Evolutionary conservation across 1,140 invertebrate species (phyloP).

Genomic region (Cyphomyrmex costatus): DNA sequence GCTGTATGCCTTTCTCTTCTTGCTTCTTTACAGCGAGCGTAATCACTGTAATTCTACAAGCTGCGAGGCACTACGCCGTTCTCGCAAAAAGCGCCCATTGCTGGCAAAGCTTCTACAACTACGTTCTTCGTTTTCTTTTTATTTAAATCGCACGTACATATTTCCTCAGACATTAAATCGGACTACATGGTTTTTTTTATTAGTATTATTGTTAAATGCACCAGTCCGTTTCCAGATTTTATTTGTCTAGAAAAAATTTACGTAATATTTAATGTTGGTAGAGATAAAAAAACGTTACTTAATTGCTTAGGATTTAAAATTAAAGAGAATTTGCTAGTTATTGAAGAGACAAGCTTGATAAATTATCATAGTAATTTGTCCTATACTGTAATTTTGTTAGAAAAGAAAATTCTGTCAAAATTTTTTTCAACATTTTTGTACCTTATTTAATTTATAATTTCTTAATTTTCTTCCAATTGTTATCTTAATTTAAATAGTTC

Average conservation of each 20-base stretch:
- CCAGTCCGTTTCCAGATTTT: not conserved
- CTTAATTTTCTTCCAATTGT: not conserved
- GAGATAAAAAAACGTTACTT: no score
- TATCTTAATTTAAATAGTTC: slow-evolving; percentile 30
- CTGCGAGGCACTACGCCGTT: slow-evolving; percentile 29
- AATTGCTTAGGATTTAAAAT: not conserved
- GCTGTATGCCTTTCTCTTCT: slow-evolving; percentile 47
- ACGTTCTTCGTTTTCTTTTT: not conserved
- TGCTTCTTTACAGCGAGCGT: slow-evolving; percentile 55
- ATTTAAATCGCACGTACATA: slow-evolving; percentile 23
- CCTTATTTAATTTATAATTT: slow-evolving; percentile 2
- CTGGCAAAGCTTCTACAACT: slow-evolving; percentile 17
- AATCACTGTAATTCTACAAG: slow-evolving; percentile 58
- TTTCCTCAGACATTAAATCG: slow-evolving; percentile 33
- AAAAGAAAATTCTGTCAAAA: no score
- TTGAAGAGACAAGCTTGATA: not conserved
- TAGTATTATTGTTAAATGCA: not conserved
- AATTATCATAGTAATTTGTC: not conserved
- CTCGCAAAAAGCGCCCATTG: slow-evolving; percentile 39
- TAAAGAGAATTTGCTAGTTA: not conserved
- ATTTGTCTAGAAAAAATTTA: not conserved
- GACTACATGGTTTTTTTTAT: not conserved
- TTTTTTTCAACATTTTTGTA: not conserved
- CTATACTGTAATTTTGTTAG: not conserved
- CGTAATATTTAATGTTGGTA: not conserved